These are phyloP conservation scores for Neosilurus mollespiculum DNA, from an alignment of 2,797 vertebrate species.

Conservation along the genomic window DNA sequence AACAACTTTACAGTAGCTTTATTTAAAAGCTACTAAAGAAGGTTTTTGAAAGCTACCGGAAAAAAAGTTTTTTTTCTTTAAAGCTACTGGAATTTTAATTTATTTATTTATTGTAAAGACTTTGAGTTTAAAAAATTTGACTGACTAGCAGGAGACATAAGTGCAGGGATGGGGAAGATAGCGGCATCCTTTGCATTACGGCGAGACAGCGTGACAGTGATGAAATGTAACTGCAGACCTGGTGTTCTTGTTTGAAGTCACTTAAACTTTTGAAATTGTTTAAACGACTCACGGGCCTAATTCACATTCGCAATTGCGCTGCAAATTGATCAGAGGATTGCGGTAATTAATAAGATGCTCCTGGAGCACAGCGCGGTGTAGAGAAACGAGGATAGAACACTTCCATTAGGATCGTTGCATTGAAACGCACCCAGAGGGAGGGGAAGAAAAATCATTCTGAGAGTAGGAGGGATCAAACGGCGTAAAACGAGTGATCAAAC, in stretches of 20 bases:
- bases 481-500: slow-evolving; percentile 33
- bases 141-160: background rate
- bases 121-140: no score
- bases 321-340: slow-evolving; percentile 39
- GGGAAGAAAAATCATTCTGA: background rate
- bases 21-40: no score
- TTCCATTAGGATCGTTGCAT: slow-evolving; percentile 38
- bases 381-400: slow-evolving; percentile 18
- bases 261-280: slow-evolving; percentile 18
- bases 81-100: no score
- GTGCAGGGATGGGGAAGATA: background rate
- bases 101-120: no score
- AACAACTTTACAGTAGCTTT: no score
- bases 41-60: no score
- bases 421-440: slow-evolving; percentile 29
- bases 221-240: slow-evolving; percentile 22
- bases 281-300: slow-evolving; percentile 1
- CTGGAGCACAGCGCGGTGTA: slow-evolving; percentile 12
- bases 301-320: slow-evolving; percentile 26
- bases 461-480: slow-evolving; percentile 19
- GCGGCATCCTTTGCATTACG: background rate
- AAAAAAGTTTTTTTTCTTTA: no score
- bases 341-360: slow-evolving; percentile 42
- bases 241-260: background rate
- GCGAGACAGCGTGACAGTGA: background rate